Conservation (phyloP, 2,113 vertebrate species). For the Picathartes gymnocephalus region DNA sequence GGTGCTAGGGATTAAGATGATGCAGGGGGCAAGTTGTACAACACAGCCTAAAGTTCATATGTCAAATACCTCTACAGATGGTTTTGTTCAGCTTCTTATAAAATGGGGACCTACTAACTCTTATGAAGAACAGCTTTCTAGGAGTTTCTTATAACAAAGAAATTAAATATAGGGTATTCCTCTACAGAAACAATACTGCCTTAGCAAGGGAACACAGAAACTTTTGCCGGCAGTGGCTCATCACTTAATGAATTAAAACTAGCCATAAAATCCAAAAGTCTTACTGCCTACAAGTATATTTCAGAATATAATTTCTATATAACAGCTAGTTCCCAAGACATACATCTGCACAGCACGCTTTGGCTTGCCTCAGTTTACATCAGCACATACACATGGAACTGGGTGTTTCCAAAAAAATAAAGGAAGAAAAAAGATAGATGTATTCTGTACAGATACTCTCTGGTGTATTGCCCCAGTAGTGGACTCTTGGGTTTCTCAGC, state of each 20-base stretch:
- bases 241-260: not conserved
- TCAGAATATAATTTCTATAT: not conserved
- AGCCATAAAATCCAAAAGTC: not conserved
- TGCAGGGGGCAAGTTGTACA: not conserved
- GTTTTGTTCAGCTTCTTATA: not conserved
- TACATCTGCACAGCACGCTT: not conserved
- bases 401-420: not conserved
- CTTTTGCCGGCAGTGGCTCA: not conserved
- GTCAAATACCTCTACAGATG: not conserved
- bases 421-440: not conserved
- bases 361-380: not conserved
- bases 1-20: not conserved
- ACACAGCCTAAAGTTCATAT: not conserved
- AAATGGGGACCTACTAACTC: not conserved
- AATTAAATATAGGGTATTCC: not conserved
- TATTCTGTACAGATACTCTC: not conserved
- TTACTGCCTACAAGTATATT: not conserved
- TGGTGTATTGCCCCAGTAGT: not conserved
- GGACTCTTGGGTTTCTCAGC: not conserved
- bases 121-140: not conserved
- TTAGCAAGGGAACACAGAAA: not conserved
- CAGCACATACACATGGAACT: not conserved
- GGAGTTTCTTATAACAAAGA: not conserved
- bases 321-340: not conserved
- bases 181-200: not conserved